Evolutionary conservation across 2,797 vertebrate genomes (phyloP).

Genomic region (Acanthurus leucopareius): DNA sequence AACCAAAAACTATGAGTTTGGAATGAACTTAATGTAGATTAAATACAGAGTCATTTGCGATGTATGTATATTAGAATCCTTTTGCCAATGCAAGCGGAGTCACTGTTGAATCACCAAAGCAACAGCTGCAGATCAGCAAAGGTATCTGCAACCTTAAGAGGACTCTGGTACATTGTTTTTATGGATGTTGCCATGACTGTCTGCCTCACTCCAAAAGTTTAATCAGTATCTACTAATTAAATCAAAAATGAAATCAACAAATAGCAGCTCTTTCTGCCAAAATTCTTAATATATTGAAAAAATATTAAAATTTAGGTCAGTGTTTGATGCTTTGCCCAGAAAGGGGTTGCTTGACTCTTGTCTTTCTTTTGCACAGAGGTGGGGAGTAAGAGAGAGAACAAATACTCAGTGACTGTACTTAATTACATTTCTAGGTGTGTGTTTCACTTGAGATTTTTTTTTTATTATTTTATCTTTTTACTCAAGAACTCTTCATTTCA

Average conservation of each 20-base stretch:
- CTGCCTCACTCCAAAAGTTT: not conserved
- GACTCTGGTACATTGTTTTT: not conserved
- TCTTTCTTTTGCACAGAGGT: too few relatives aligned
- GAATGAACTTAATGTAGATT: not conserved
- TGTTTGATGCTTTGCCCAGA: not conserved
- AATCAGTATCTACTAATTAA: not conserved
- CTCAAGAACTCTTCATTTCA: too few relatives aligned
- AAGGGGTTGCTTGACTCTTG: not conserved
- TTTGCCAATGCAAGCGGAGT: conserved; percentile 1
- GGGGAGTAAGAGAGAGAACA: too few relatives aligned
- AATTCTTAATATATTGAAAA: not conserved
- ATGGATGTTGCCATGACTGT: not conserved
- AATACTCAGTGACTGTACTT: too few relatives aligned
- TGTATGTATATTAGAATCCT: not conserved
- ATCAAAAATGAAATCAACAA: not conserved
- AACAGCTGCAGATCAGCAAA: not conserved
- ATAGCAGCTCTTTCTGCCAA: not conserved
- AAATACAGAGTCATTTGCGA: not conserved
- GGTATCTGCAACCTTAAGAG: not conserved
- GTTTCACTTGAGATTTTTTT: too few relatives aligned
- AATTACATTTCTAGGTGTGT: too few relatives aligned
- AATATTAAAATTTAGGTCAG: not conserved
- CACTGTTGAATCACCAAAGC: not conserved
- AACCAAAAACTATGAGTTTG: not conserved
- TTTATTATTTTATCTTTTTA: too few relatives aligned